Percentiles rank a stretch among this genome's conserved stretches.
Conservation (phyloP, 2,113 vertebrate species). For the Setophaga kirtlandii region DNA sequence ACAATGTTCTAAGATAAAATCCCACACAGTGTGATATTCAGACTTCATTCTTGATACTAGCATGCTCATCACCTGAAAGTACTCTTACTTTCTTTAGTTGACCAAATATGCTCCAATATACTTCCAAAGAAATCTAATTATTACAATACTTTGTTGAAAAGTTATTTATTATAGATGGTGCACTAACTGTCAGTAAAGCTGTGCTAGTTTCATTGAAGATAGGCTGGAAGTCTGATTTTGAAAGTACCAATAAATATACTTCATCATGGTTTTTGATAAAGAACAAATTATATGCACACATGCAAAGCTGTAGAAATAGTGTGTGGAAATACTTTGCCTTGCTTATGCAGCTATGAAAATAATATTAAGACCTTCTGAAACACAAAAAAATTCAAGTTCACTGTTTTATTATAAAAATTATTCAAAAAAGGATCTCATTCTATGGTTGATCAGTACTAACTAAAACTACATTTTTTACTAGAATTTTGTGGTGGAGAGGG, state of each 20-base stretch:
- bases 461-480: background rate
- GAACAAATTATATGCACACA: background rate
- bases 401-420: background rate
- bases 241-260: background rate
- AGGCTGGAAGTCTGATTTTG: background rate
- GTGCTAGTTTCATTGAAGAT: background rate
- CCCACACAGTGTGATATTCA: slow-evolving; percentile 9
- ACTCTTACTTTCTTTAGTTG: background rate
- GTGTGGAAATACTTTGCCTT: background rate
- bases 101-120: background rate
- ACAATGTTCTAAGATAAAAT: slow-evolving; percentile 35
- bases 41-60: background rate
- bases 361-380: background rate
- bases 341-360: background rate
- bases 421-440: background rate
- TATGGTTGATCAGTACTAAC: background rate
- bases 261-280: background rate
- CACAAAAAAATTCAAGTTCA: background rate
- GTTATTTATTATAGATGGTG: background rate
- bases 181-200: background rate
- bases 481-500: background rate
- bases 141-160: background rate
- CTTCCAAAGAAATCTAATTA: background rate
- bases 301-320: background rate
- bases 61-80: background rate